Conservation (phyloP, 2,113 vertebrate genomes). For the Rissa tridactyla region DNA sequence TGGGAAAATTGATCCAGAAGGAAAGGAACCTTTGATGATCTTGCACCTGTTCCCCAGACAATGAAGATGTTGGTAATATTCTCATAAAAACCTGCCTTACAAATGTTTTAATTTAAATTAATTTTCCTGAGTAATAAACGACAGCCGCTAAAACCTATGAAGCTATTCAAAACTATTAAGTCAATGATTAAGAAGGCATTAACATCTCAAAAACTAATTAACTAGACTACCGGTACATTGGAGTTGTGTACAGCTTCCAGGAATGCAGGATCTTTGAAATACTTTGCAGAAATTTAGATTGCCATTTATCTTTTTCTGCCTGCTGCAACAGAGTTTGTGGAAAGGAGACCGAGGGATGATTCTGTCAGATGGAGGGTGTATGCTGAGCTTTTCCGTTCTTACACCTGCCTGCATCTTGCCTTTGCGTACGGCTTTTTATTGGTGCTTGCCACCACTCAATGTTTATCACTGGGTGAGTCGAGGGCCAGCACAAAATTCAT, state of each 20-base stretch:
- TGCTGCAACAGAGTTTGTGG: not conserved
- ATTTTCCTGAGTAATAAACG: constrained; percentile 77
- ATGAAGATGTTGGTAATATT: constrained; percentile 70
- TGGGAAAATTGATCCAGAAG: constrained; percentile 67
- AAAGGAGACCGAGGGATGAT: not conserved
- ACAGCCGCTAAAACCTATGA: constrained; percentile 74
- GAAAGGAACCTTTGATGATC: constrained; percentile 68
- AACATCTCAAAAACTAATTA: constrained; percentile 72
- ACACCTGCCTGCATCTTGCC: not conserved
- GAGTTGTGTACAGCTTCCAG: constrained; percentile 71
- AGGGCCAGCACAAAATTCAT: not conserved
- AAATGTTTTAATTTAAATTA: constrained; percentile 80
- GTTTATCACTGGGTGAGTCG: not conserved
- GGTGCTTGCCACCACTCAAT: not conserved
- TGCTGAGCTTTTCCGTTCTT: not conserved
- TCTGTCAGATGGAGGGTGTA: not conserved
- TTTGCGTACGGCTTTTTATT: not conserved
- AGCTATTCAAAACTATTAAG: constrained; percentile 72
- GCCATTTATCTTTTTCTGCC: constrained; percentile 39
- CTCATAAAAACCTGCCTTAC: constrained; percentile 73
- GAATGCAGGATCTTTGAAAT: constrained; percentile 50
- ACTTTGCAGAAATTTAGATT: constrained; percentile 60
- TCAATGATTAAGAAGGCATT: constrained; percentile 73
- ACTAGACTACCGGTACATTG: constrained; percentile 58
- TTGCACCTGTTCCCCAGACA: constrained; percentile 66